Conservation (phyloP, 2,797 vertebrate genomes). For the Limnodromus scolopaceus region DNA sequence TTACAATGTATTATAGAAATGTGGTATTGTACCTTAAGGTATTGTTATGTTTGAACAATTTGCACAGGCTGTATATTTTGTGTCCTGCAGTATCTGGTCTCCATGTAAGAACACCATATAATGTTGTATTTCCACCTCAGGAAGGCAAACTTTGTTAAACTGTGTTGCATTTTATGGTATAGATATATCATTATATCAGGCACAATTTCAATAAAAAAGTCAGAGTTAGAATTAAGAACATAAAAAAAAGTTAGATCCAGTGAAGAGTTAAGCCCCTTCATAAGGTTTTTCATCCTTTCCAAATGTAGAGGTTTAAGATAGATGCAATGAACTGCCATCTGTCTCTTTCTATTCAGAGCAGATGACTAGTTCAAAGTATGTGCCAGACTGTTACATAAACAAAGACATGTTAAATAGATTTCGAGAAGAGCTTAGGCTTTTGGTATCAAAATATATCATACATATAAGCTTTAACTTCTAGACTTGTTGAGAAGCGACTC, state of each 20-base stretch:
- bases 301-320: neutral
- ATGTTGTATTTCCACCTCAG: neutral
- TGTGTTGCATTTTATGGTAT: neutral
- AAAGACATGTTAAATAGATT: neutral
- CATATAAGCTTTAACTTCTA: neutral
- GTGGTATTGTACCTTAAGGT: neutral
- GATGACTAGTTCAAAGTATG: slow-evolving; percentile 8
- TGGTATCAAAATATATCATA: neutral
- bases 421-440: neutral
- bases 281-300: neutral
- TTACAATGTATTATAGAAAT: neutral
- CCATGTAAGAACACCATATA: neutral
- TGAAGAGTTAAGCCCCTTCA: neutral
- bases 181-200: neutral
- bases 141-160: neutral
- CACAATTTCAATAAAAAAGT: neutral
- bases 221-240: neutral
- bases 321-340: slow-evolving; percentile 18
- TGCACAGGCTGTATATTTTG: neutral
- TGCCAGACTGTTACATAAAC: slow-evolving; percentile 34
- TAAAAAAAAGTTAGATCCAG: neutral
- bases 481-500: neutral
- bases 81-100: neutral
- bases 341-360: neutral
- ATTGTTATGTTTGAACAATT: neutral